A percentile compares a stretch with the other conserved stretches of the same genome.
These are phyloP conservation scores for Pyrocoelia pectoralis DNA, from an alignment of 2,888 invertebrate species.

Conservation along the genomic window DNA sequence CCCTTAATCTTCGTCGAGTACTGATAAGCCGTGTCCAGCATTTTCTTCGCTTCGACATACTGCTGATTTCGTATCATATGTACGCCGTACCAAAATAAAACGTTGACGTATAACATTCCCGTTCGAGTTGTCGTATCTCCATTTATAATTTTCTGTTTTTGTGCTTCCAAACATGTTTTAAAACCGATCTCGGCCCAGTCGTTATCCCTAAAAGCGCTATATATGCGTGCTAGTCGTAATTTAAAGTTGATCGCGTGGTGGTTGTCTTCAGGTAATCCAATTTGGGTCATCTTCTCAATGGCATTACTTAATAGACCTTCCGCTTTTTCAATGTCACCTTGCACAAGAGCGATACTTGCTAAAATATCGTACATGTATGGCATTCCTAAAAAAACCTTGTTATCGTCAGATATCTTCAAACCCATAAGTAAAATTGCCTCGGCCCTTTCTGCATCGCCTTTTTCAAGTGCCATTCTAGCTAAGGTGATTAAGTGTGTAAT, in stretches of 20 bases:
- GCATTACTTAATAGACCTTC: constrained; percentile 56
- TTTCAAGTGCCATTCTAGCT: constrained; percentile 54
- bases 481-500: constrained; percentile 54
- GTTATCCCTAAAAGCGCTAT: constrained; percentile 53
- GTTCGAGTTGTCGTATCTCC: constrained; percentile 57
- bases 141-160: constrained; percentile 54
- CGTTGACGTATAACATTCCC: constrained; percentile 58
- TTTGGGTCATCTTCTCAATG: constrained; percentile 57
- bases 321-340: constrained; percentile 57
- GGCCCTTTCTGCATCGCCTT: constrained; percentile 55
- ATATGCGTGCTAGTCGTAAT: constrained; percentile 59
- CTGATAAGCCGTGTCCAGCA: constrained; percentile 56
- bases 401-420: constrained; percentile 57
- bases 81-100: constrained; percentile 61
- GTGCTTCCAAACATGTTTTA: constrained; percentile 55
- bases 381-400: constrained; percentile 53
- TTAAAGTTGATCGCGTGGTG: constrained; percentile 59
- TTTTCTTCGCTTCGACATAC: constrained; percentile 52
- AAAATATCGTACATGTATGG: constrained; percentile 60
- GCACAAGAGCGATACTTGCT: constrained; percentile 57
- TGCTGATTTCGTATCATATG: constrained; percentile 54
- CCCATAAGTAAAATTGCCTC: constrained; percentile 57
- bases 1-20: constrained; percentile 57
- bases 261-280: constrained; percentile 54
- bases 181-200: constrained; percentile 60